Percentiles rank a stretch among this genome's conserved stretches.
Evolutionary conservation across 2,113 vertebrate species (phyloP).

Genomic region (Ranitomeya variabilis): DNA sequence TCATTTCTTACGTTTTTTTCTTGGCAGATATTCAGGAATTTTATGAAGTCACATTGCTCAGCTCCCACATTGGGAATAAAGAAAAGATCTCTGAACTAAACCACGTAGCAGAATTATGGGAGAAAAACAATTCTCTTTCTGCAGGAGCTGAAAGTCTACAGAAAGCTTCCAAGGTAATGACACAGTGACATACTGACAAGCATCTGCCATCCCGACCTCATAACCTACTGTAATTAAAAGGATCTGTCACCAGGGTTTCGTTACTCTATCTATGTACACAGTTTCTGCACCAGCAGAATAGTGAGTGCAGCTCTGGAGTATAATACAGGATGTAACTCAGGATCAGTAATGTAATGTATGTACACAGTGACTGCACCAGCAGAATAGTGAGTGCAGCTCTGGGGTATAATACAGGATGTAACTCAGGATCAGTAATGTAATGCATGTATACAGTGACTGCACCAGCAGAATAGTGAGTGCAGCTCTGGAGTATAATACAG

Average conservation of each 20-base stretch:
- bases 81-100: constrained; percentile 90
- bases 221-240: background rate
- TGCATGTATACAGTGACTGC: too few species aligned
- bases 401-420: too few species aligned
- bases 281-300: background rate
- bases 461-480: too few species aligned
- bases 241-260: background rate
- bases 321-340: background rate
- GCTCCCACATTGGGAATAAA: constrained; percentile 87
- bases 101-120: constrained; percentile 87
- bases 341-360: background rate
- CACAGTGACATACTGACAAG: background rate
- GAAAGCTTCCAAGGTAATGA: constrained; percentile 70
- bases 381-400: too few species aligned
- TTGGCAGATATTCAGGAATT: constrained; percentile 94
- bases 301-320: background rate
- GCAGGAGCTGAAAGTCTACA: constrained; percentile 67
- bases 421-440: too few species aligned
- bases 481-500: too few species aligned
- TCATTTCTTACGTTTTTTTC: constrained; percentile 60
- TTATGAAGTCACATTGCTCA: constrained; percentile 90
- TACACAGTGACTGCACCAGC: too few species aligned
- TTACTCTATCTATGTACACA: too few species aligned
- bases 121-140: constrained; percentile 69
- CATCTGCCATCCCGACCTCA: background rate